A percentile compares a stretch with the other conserved stretches of the same genome.
These are phyloP conservation scores for Mythimna lalbum DNA, from an alignment of 2,888 invertebrate genomes.

Conservation along the genomic window DNA sequence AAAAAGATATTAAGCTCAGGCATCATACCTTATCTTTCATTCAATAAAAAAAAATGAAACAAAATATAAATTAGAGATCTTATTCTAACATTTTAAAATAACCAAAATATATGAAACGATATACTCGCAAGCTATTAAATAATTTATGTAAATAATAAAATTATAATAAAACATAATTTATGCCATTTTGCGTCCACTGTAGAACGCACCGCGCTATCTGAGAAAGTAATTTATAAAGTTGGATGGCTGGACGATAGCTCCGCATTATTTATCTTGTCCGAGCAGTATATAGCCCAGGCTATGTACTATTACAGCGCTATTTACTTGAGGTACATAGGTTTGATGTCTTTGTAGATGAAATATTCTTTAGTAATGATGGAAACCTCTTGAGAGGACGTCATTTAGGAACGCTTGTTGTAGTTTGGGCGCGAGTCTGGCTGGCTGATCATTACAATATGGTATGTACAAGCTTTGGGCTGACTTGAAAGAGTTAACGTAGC, in stretches of 20 bases:
- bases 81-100: too few species aligned
- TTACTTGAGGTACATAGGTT: slow-evolving; percentile 20
- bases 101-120: too few species aligned
- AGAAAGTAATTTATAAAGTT: slow-evolving; percentile 88
- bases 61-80: too few species aligned
- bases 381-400: too few species aligned
- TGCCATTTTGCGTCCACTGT: slow-evolving; percentile 65
- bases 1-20: too few species aligned
- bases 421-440: too few species aligned
- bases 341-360: slow-evolving; percentile 20
- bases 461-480: too few species aligned
- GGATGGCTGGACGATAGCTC: slow-evolving; percentile 78
- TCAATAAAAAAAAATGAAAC: too few species aligned
- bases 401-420: not conserved
- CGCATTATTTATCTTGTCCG: slow-evolving; percentile 80
- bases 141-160: not conserved
- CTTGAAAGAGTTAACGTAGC: too few species aligned
- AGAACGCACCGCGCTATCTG: slow-evolving; percentile 75
- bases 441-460: too few species aligned
- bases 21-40: too few species aligned
- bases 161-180: slow-evolving; percentile 32
- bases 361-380: not conserved
- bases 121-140: not conserved
- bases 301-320: slow-evolving; percentile 48
- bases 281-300: slow-evolving; percentile 56